Base-by-base conservation (phyloP, 2,797 vertebrate genomes). In the Lepus oiostolus region DNA sequence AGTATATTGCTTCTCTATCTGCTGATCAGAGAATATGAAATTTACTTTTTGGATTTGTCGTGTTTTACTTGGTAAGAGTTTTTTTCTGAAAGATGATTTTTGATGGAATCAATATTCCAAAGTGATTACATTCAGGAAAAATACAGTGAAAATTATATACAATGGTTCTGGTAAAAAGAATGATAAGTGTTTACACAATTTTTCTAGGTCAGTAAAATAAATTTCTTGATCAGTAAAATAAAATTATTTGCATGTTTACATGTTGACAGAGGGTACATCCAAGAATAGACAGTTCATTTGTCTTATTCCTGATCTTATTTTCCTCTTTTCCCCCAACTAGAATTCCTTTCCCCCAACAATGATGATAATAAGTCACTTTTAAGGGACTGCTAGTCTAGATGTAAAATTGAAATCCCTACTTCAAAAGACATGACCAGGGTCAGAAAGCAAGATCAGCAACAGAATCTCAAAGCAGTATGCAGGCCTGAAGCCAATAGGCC, bases 51-150 rank as follows among this genome's bases (percentile, higher is more conserved):
- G 47, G 50, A 42, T 19, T 87, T 92, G 26, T 95, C 32, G 75
- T 26, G 54, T 88, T 94, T 82, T 91, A 21, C 30, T 88, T 79
- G 32, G 17, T 63, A 77, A 28, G 8, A 75, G 19, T 54, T 63
- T 47, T 91, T 92, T 93, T 84, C 85, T 83, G 35, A 42, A 74
- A 88, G 68, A 80, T 5, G 19, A 47, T 76, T 94, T 92, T n/a
- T 63, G 50, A 50, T 5, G 84, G 38, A 91, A 24, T 93, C 12
- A 88, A 17, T 79, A 79, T 77, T 96, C 50, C 93, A 74, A 88
- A 85, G 67, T 93, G 32, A 90, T 84, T 63, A 24, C 4, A 47
- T 77, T 74, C 58, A 68, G 71, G 70, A 79, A 90, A 84, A 95
- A 72, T 74, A 65, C 81, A 11, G 7, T 85, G 6, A 95, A 65